Base-by-base conservation (phyloP, 1,140 invertebrate genomes). In the Plodia interpunctella region DNA sequence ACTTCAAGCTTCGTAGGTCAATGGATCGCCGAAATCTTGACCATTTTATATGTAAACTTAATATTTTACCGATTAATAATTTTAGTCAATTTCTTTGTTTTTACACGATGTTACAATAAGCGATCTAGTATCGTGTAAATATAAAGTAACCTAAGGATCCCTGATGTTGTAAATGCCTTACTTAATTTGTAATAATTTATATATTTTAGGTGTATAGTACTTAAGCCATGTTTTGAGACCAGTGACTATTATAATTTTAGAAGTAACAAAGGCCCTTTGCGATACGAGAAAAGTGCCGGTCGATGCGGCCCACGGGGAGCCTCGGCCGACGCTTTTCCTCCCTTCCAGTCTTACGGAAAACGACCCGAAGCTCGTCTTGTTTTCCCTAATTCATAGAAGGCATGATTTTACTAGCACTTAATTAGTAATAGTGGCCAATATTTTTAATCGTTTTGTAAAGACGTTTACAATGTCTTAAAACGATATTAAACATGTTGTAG, bases 141-240 rank as follows among this genome's bases (percentile, higher is more conserved):
- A 66, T 78, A 60, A 83, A 87, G 78, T 81, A 72, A 78, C 72
- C 73, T 87, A 86, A 87, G 83, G 66, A 87, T 76, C 76, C 80
- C 80, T 85, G 79, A 87, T 82, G 78, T 87, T 88, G 86, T 87
- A 87, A 87, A 89, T 89, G 87, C 87, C 87, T 87, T 89, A 84
- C 81, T 88, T 88, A 87, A 85, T 87, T 87, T 87, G 80, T 87
- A 89, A 89, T 89, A 89, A 89, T 89, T 89, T 89, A 89, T 89
- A 87, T 87, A 89, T 87, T 83, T 86, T 87, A 87, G 83, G 82
- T 89, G 84, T 87, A 87, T 87, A 87, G 87, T 89, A 89, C 84
- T 89, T 89, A 89, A 89, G 87, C 84, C 84, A 89, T 87, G 86
- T 88, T 88, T 87, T 84, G 78, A 88, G 85, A 88, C 86, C 83